Base-by-base conservation (phyloP, 1,140 invertebrate species). In the Zaprionus kolodkinae region DNA sequence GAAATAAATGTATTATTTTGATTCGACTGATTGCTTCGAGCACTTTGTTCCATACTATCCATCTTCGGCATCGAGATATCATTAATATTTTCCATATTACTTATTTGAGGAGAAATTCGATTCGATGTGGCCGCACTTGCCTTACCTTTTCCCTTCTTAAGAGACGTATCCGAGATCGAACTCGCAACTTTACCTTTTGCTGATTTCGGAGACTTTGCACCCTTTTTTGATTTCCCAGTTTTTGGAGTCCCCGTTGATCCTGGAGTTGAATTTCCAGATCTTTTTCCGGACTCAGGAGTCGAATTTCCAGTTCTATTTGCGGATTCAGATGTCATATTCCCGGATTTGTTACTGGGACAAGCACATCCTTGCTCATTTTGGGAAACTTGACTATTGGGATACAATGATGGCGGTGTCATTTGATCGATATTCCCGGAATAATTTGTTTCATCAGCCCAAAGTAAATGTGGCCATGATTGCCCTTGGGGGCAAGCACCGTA, bases 51-150 rank as follows among this genome's bases (percentile, higher is more conserved):
- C 0, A 38, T 69, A 27, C 11, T 35, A 36, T 62, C 45, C 12
- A 17, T 38, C 1, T 9, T 6, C 21, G 76, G 79, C 63, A 76
- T 83, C 2, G 71, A 50, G 2, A 70, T 62, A 45, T 82, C 59
- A 1, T 82, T 36, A 54, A 69, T 61, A 40, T 61, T 52, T 35
- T 52, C 33, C 13, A n/a, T 15, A 45, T 15, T 15, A 45, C 6
- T 45, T 0, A 15, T 45, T 45, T 45, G 40, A 17, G 3, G 3
- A 17, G n/a, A 10, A 1, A 15, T 15, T 45, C 7, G n/a, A 9
- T 15, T 9, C n/a, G n/a, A 7, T n/a, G 6, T 15, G 7, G 40
- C 7, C n/a, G n/a, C 40, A 45, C 7, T 45, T 7, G 0, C 7
- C 13, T 45, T 45, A 15, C n/a, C n/a, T 45, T 10, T 45, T 15